Evolutionary conservation across 1,140 invertebrate genomes (phyloP).

Genomic region (Leptopilina clavipes): DNA sequence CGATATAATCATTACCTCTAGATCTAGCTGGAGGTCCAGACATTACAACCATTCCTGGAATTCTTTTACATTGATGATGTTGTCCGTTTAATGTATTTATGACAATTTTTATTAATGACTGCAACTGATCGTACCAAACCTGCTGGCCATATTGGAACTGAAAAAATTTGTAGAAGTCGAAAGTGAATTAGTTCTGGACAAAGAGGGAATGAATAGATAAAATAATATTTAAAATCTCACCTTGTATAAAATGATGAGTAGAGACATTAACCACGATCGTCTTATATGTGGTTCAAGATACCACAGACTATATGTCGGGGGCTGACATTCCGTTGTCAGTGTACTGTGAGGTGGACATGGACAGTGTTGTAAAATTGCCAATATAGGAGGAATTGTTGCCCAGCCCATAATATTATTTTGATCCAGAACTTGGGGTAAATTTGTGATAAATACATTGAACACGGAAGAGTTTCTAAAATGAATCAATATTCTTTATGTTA

Average conservation of each 20-base stretch:
- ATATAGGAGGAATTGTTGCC: slow-evolving; percentile 87
- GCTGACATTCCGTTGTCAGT: slow-evolving; percentile 73
- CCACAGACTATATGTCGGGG: slow-evolving; percentile 89
- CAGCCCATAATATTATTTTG: slow-evolving; percentile 95
- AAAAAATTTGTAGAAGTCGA: slow-evolving; percentile 54
- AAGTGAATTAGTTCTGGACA: too few species aligned
- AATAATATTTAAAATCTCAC: slow-evolving; percentile 74
- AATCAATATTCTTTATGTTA: too few species aligned
- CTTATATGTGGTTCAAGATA: slow-evolving; percentile 88
- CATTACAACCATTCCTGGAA: slow-evolving; percentile 85
- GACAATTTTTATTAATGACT: slow-evolving; percentile 91
- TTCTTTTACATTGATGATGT: slow-evolving; percentile 88
- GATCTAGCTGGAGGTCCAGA: slow-evolving; percentile 80
- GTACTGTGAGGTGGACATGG: slow-evolving; percentile 80
- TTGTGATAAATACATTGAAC: slow-evolving; percentile 96
- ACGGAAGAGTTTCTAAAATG: slow-evolving; percentile 87
- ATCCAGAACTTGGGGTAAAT: slow-evolving; percentile 93
- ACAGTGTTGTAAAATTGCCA: slow-evolving; percentile 91
- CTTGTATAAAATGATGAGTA: slow-evolving; percentile 98
- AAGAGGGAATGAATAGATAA: too few species aligned
- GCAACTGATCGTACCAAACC: slow-evolving; percentile 86
- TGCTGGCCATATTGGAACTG: slow-evolving; percentile 94
- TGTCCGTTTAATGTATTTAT: slow-evolving; percentile 94
- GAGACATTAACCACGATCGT: slow-evolving; percentile 92
- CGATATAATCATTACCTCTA: slow-evolving; percentile 77